Base-by-base conservation (phyloP, 2,797 vertebrate genomes). In the Cyclopterus lumpus region DNA sequence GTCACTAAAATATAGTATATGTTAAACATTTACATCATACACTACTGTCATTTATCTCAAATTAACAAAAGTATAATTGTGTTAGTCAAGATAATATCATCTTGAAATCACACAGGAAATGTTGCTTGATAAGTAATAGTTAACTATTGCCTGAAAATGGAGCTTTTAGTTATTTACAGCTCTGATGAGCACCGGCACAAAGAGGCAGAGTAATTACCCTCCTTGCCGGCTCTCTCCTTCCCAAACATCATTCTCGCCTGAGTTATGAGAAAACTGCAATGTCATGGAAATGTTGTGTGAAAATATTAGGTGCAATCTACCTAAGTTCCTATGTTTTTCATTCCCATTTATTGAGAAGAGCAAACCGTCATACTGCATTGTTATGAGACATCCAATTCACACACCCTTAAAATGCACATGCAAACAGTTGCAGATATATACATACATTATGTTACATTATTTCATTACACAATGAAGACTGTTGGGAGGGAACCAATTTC, bases 381-480 rank as follows among this genome's bases (percentile, higher is more conserved):
- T 74, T 57, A 78, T 16, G 24, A 72, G 34, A 69, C 60, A 78
- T 66, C 2, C 36, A n/a, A 44, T 60, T 60, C 57, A 40, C 58
- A 18, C 61, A 55, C 2, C 34, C 9, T 8, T 4, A 42, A 40
- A 49, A 54, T 57, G 62, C 40, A 44, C 38, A 73, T 68, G 70
- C 70, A 73, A 60, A 75, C 63, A 58, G 36, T 20, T 60, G 36
- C 69, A 67, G 7, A 40, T 40, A 77, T 66, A 58, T 36, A 36
- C 54, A 73, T 64, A 73, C 63, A 63, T 53, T 58, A 58, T 54
- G 38, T 55, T 60, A 36, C 44, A 84, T 80, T 73, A 82, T 89
- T 87, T 77, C 66, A 70, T 83, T 51, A 67, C 77, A 88, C 86
- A 90, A 74, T 79, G 46, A 77, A 73, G 36, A 60, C 42, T 40